phyloP scores from a whole-genome alignment of 2,888 invertebrate genomes.

The Electrophaes corylata region DNA sequence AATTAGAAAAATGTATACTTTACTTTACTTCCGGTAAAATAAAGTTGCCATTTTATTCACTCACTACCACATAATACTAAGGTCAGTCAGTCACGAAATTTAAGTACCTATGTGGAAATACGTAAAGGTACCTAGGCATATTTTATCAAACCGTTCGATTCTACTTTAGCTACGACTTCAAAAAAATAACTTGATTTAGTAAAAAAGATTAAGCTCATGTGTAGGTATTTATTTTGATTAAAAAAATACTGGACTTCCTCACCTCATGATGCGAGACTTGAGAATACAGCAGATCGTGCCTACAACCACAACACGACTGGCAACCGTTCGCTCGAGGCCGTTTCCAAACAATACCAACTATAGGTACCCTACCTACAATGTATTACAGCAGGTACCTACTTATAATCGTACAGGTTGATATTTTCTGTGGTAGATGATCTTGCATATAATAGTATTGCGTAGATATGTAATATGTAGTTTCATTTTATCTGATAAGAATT shows the following conservation, averaged over 20 bases:
- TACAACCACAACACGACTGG: slow-evolving; percentile 17
- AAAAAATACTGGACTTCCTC: slow-evolving; percentile 2
- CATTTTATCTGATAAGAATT: background rate
- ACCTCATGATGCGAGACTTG: slow-evolving; percentile 11
- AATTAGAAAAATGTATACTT: too few species aligned
- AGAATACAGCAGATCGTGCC: slow-evolving; percentile 11
- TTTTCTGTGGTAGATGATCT: background rate
- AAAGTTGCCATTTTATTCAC: too few species aligned
- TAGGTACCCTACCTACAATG: too few species aligned
- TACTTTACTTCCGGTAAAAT: too few species aligned
- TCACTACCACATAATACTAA: too few species aligned
- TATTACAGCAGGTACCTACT: background rate
- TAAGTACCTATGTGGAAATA: too few species aligned
- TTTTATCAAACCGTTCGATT: background rate
- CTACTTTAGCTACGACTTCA: too few species aligned
- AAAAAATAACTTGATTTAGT: too few species aligned
- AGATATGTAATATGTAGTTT: background rate
- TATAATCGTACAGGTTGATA: too few species aligned
- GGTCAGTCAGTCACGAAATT: too few species aligned
- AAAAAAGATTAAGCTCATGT: too few species aligned
- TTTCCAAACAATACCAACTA: slow-evolving; percentile 3
- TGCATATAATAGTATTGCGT: background rate
- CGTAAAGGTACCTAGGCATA: too few species aligned
- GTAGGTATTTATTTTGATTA: background rate
- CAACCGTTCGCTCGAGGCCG: slow-evolving; percentile 15